Evolutionary conservation across 2,113 vertebrate genomes (phyloP), one percentile per base, ranked within the genome.

Genomic region (Beaufortia kweichowensis): DNA sequence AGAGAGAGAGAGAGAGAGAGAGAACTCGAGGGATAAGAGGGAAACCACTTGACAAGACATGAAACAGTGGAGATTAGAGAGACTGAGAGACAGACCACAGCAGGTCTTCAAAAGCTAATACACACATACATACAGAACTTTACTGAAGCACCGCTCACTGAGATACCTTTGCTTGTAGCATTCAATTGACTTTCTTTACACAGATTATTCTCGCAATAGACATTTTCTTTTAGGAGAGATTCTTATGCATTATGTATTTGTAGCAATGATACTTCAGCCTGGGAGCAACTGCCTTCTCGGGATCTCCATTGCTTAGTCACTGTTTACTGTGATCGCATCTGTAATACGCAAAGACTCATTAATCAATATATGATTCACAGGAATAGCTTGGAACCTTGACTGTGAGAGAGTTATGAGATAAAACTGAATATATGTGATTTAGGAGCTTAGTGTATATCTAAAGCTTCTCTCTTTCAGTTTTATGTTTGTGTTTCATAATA

Each of bases 41-140:
- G 69, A 62, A 77, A 75, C 65, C 76, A 71, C 76, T 76, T 76
- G 56, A 78, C 61, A 66, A 78, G 71, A 78, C 43, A 39, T 75
- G 39, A 75, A 79, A 78, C 46, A 72, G 68, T 57, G 33, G 46
- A 76, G 57, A 73, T 77, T 70, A 83, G 64, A 74, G 69, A 56
- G 57, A 24, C 60, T 66, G 23, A 46, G 73, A 55, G 12, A 70
- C 62, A 21, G 62, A 59, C 70, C 69, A 68, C 62, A 81, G 68
- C 57, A 66, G 57, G 75, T 43, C 65, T 72, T 55, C 57, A 48
- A 5, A 73, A 61, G 33, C 29, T 35, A 48, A 78, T 39, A 69
- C 43, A 62, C 41, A 63, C 41, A 60, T 60, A 69, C 55, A 46
- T 21, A 73, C 60, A 31, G 11, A 61, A 48, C 48, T 43, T 31